These are phyloP conservation scores for Dryobates pubescens DNA, from an alignment of 2,797 vertebrate genomes.

Conservation along the genomic window DNA sequence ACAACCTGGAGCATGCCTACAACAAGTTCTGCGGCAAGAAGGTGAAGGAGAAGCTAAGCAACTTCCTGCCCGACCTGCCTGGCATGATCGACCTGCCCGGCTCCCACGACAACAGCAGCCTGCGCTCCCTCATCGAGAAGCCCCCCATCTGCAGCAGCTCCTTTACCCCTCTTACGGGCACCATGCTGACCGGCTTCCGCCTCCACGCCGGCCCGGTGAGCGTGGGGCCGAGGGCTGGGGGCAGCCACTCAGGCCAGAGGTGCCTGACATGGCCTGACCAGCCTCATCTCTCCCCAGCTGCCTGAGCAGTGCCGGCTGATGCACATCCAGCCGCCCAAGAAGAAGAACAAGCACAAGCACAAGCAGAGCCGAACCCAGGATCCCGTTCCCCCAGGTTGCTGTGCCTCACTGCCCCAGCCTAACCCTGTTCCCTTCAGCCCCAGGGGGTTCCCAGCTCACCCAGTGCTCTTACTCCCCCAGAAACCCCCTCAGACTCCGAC, in stretches of 20 bases:
- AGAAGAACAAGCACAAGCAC: slow-evolving; percentile 97
- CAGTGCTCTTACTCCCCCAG: slow-evolving; percentile 48
- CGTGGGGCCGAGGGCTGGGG: accelerated
- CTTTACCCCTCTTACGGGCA: slow-evolving; percentile 93
- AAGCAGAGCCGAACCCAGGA: slow-evolving; percentile 95
- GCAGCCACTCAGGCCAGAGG: accelerated
- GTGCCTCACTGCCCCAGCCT: accelerated
- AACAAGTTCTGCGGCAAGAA: slow-evolving; percentile 99
- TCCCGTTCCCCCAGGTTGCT: slow-evolving; percentile 91
- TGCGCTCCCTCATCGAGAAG: slow-evolving; percentile 95
- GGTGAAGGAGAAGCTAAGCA: slow-evolving; percentile 98
- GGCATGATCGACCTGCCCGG: slow-evolving; percentile 98
- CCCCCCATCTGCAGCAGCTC: slow-evolving; percentile 95
- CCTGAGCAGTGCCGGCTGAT: slow-evolving; percentile 96
- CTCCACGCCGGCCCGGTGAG: slow-evolving; percentile 96
- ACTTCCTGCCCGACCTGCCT: slow-evolving; percentile 96
- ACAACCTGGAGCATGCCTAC: slow-evolving; percentile 95
- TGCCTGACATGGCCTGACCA: not conserved
- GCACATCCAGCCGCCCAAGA: slow-evolving; percentile 98
- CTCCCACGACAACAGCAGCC: slow-evolving; percentile 93
- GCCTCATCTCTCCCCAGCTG: slow-evolving; percentile 75
- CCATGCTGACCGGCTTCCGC: slow-evolving; percentile 93
- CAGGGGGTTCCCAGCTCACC: accelerated
- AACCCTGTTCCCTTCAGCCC: accelerated
- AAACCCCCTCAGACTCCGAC: slow-evolving; percentile 95